Percentiles rank a stretch among this genome's conserved stretches.
phyloP scores from a whole-genome alignment of 2,888 invertebrate genomes.

The Saturnia japonica region DNA sequence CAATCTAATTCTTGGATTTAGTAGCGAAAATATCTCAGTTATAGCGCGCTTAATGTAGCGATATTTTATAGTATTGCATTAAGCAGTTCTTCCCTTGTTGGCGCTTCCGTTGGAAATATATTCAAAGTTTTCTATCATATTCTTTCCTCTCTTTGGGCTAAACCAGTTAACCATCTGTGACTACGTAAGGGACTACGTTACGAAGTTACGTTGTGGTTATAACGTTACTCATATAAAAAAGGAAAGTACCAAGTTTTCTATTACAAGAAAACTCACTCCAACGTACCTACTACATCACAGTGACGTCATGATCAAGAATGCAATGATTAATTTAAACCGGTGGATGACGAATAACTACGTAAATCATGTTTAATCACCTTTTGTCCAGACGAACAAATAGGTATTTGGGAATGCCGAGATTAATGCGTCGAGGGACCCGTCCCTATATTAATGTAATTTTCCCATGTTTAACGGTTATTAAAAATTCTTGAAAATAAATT shows the following conservation, averaged over 20 bases:
- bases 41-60: too few species aligned
- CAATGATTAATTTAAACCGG: neutral
- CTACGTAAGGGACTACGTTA: neutral
- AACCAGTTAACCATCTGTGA: neutral
- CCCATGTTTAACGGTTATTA: neutral
- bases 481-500: neutral
- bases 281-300: neutral
- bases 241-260: neutral
- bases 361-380: constrained; percentile 23
- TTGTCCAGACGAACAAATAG: constrained; percentile 12
- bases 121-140: too few species aligned
- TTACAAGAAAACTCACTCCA: neutral
- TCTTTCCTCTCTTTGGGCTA: too few species aligned
- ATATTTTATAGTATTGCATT: too few species aligned
- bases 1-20: too few species aligned
- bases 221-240: neutral
- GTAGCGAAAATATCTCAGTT: too few species aligned
- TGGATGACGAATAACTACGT: neutral
- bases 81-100: too few species aligned
- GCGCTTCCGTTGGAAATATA: too few species aligned
- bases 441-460: constrained; percentile 1
- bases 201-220: neutral
- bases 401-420: constrained; percentile 1
- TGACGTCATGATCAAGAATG: neutral
- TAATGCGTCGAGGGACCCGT: neutral